Base-by-base conservation (phyloP, 2,888 invertebrate genomes). In the Dione juno region DNA sequence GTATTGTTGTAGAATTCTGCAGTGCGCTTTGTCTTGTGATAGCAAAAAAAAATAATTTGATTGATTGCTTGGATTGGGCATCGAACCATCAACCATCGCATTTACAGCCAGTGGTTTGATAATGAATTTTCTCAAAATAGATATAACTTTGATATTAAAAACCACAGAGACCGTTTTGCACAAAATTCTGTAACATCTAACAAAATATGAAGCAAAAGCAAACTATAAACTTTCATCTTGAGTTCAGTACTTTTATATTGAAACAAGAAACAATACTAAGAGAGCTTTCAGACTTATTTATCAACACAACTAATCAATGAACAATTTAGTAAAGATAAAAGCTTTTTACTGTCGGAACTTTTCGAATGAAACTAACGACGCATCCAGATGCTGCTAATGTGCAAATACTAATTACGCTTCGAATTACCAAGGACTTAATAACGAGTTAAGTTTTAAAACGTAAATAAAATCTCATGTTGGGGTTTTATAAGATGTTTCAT, bases 331-430 rank as follows among this genome's bases (percentile, higher is more conserved):
- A 43, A 59, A 41, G 28, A 61, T 43, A 43, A 43, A 35, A 57
- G 28, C 35, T 66, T 57, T 54, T 35, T 53, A 57, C 19, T 13
- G 21, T 43, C 7, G 28, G 35, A 41, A 43, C 57, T 43, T 66
- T 64, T 54, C 41, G 52, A 35, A 66, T 53, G 16, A 57, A 48
- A 61, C 70, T 72, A 72, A 74, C 67, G 68, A 70, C 74, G 70
- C 48, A 50, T n/a, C 70, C 74, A 74, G 74, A 68, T 74, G 74
- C 58, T 66, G 58, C 66, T 68, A 72, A 74, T 67, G 74, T 65
- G 58, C 35, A 57, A 73, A 52, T 68, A 71, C 69, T 74, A 74
- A 74, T 74, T 74, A 72, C 69, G 50, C 48, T 70, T 70, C 35
- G 58, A 66, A 72, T 72, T 69, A 72, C 69, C 69, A 43, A 66